Conservation (phyloP, 2,888 invertebrate genomes). For the Idaea biselata region DNA sequence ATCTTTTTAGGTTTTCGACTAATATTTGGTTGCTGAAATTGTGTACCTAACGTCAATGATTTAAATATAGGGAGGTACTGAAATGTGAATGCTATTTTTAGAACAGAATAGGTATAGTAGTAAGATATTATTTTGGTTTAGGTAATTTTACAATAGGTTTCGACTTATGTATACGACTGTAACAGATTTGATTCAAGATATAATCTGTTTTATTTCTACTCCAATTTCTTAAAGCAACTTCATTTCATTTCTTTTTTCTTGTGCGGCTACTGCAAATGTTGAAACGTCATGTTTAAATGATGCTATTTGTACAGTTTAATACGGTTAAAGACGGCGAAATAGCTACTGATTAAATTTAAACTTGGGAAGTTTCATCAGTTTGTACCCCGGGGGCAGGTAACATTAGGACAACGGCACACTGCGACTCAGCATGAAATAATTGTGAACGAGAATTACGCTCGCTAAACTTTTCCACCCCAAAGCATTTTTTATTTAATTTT, state of each 20-base stretch:
- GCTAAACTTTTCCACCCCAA: conserved; percentile 73
- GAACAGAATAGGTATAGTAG: no score
- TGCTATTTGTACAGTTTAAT: conserved; percentile 5
- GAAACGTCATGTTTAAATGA: conserved; percentile 2
- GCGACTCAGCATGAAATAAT: conserved; percentile 67
- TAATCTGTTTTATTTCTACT: conserved; percentile 34
- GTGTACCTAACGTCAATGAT: not conserved
- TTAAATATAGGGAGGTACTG: not conserved
- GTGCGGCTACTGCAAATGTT: conserved; percentile 2
- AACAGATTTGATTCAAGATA: conserved; percentile 33
- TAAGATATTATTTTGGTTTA: no score
- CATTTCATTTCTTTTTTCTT: conserved; percentile 13
- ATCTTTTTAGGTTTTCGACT: conserved; percentile 4
- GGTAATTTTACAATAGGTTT: not conserved
- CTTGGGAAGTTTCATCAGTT: conserved; percentile 14
- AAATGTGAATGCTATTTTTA: not conserved
- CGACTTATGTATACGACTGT: conserved; percentile 29
- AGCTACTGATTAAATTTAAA: conserved; percentile 4
- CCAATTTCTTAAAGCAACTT: conserved; percentile 26
- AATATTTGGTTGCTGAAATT: not conserved
- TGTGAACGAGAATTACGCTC: conserved; percentile 67
- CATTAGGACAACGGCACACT: conserved; percentile 46
- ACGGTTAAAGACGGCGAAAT: conserved; percentile 2
- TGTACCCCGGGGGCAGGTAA: conserved; percentile 60
- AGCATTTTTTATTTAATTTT: conserved; percentile 79